Evolutionary conservation across 2,888 invertebrate genomes (phyloP), one percentile per base, ranked within the genome.

Genomic region (Pseudococcus longispinus): DNA sequence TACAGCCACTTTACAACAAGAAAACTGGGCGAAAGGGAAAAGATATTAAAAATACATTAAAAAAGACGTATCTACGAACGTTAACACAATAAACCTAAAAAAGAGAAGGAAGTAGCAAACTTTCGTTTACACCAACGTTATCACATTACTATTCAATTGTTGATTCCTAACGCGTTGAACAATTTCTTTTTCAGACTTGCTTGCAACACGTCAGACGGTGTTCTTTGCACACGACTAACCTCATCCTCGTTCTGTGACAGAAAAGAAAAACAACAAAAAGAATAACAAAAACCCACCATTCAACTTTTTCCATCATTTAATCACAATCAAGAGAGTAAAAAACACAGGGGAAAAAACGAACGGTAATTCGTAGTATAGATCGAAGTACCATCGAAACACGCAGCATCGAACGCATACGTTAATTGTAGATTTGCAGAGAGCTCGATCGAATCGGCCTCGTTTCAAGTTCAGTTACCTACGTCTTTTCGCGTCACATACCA

Each of bases 101-200:
- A 37, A 37, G 32, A 82, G 42, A n/a, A 37, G 37, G 37, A 37
- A 37, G 23, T n/a, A n/a, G n/a, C n/a, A 42, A 26, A 46, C 46
- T 11, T 8, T 44, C 29, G 83, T 26, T 42, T 44, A 51, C 42
- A 80, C 0, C 5, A 37, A 4, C 82, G 46, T 82, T 51, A 83
- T 83, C 46, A 51, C 51, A 82, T 37, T 37, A 37, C 32, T 32
- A 60, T 29, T 85, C 42, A 85, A 51, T 85, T 90, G 90, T 90
- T 90, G 89, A 90, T 89, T 90, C 96, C 95, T 92, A 96, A 93
- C 91, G 94, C 96, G 93, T 94, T 94, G 93, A 96, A 95, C 91
- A 96, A 93, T 94, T 96, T 96, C 92, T 94, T 95, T 93, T 95
- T 95, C 91, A 96, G 93, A 92, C 95, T 94, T 92, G 94, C 93